Evolutionary conservation across 1,140 invertebrate genomes (phyloP).

Genomic region (Aphaenogaster floridana): DNA sequence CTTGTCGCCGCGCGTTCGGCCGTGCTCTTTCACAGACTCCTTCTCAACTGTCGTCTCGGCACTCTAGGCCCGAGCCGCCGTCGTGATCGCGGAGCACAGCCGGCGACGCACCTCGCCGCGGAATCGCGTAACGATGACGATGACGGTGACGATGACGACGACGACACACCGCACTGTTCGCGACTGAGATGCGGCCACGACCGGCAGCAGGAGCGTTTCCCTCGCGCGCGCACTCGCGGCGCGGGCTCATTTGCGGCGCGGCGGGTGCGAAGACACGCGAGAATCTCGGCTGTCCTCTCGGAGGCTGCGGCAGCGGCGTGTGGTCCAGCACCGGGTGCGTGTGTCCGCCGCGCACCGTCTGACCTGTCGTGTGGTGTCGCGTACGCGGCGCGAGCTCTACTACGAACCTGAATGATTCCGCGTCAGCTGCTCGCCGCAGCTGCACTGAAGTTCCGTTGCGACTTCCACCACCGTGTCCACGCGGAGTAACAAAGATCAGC

Average conservation of each 20-base stretch:
- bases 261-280: slow-evolving; percentile 19
- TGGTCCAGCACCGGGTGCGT: neutral
- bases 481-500: slow-evolving; percentile 62
- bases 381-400: slow-evolving; percentile 55
- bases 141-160: neutral
- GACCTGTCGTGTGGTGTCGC: slow-evolving; percentile 4
- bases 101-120: slow-evolving; percentile 29
- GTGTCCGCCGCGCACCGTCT: neutral
- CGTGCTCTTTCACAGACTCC: slow-evolving; percentile 32
- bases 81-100: neutral
- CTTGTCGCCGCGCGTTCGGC: slow-evolving; percentile 21
- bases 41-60: neutral
- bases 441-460: slow-evolving; percentile 78
- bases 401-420: slow-evolving; percentile 71
- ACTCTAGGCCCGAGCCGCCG: neutral
- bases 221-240: slow-evolving; percentile 33
- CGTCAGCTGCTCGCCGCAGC: slow-evolving; percentile 80
- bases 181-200: slow-evolving; percentile 3
- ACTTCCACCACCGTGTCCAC: slow-evolving; percentile 68
- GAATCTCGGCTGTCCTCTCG: slow-evolving; percentile 6
- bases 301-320: neutral
- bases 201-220: slow-evolving; percentile 13
- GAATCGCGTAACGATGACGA: slow-evolving; percentile 1
- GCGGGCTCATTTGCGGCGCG: slow-evolving; percentile 44
- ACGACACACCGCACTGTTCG: slow-evolving; percentile 43